Percentiles rank a stretch among this genome's conserved stretches.
These are phyloP conservation scores for Ailuropoda melanoleuca DNA, from an alignment of 2,113 vertebrate genomes.

Conservation along the genomic window DNA sequence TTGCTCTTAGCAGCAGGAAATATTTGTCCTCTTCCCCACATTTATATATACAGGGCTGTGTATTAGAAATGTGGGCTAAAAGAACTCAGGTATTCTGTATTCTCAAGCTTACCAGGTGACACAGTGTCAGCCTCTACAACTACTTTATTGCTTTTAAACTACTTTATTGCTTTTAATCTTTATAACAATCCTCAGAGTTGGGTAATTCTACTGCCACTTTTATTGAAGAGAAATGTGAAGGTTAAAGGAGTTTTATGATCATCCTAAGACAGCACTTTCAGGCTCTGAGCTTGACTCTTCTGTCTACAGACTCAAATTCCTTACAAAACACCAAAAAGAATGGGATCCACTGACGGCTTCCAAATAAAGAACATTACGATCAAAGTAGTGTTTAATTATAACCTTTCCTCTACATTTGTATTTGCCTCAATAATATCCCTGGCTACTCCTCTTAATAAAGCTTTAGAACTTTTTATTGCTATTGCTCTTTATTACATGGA, in stretches of 20 bases:
- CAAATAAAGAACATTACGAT: not conserved
- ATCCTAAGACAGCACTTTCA: not conserved
- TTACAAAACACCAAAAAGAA: not conserved
- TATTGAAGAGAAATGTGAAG: not conserved
- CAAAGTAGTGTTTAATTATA: not conserved
- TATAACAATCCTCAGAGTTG: not conserved
- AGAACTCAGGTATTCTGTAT: not conserved
- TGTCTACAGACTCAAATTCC: not conserved
- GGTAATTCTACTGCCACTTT: not conserved
- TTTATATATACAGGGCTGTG: not conserved
- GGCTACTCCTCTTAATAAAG: not conserved
- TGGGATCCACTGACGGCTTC: not conserved
- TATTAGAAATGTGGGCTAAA: not conserved
- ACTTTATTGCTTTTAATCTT: not conserved
- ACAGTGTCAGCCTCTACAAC: not conserved
- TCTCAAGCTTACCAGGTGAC: not conserved
- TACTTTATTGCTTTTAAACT: not conserved
- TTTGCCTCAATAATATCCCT: not conserved
- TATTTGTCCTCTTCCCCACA: not conserved
- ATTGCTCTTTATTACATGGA: not conserved
- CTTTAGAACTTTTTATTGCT: not conserved
- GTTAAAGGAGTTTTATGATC: not conserved
- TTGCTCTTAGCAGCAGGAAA: not conserved
- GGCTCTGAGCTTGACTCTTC: not conserved
- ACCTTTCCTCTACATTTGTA: not conserved